These are phyloP conservation scores for Lordiphosa mommai DNA, from an alignment of 1,140 invertebrate genomes.

Conservation along the genomic window DNA sequence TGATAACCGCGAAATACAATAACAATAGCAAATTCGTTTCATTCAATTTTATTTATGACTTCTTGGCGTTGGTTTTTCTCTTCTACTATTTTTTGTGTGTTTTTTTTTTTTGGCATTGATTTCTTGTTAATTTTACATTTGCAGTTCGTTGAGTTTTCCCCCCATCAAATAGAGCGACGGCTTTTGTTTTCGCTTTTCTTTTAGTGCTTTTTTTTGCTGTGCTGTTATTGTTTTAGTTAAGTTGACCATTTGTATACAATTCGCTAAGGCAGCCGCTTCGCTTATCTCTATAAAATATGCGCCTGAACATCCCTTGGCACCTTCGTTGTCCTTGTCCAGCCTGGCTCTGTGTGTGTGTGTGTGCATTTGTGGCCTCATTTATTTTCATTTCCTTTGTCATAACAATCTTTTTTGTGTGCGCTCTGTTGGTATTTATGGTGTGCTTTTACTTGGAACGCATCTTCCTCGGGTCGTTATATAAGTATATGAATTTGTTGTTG, in stretches of 20 bases:
- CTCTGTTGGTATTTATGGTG: constrained; percentile 15
- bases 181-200: constrained; percentile 63
- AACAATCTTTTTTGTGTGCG: constrained; percentile 67
- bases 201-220: constrained; percentile 42
- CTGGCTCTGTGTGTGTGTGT: not conserved
- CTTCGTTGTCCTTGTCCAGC: not conserved
- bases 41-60: constrained; percentile 59
- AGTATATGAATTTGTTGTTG: constrained; percentile 46
- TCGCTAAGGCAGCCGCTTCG: constrained; percentile 37
- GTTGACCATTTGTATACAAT: constrained; percentile 77
- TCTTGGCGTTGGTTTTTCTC: constrained; percentile 19
- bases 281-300: constrained; percentile 39
- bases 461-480: constrained; percentile 41
- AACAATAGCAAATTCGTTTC: constrained; percentile 71
- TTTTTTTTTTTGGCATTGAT: constrained; percentile 64
- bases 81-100: constrained; percentile 3
- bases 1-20: constrained; percentile 68
- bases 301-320: constrained; percentile 3
- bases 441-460: constrained; percentile 23
- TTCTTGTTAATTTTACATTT: constrained; percentile 77
- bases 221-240: constrained; percentile 73
- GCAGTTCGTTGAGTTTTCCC: constrained; percentile 62
- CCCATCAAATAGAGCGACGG: constrained; percentile 1
- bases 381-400: constrained; percentile 76
- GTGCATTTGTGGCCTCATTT: constrained; percentile 73